Percentiles rank a stretch among this genome's conserved stretches.
phyloP scores from a whole-genome alignment of 2,797 vertebrate genomes.

The Cottoperca gobio region DNA sequence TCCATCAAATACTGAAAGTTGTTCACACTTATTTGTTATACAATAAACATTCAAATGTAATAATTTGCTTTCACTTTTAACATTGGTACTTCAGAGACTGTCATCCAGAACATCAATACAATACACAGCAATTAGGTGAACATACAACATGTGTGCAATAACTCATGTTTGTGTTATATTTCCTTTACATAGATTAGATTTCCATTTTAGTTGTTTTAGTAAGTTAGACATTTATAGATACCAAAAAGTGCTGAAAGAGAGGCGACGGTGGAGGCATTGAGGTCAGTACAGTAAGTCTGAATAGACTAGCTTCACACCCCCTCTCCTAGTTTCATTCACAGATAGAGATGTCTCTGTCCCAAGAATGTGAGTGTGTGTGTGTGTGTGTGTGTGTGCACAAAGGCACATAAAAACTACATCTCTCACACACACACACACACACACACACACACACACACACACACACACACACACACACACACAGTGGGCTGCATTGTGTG shows the following conservation, averaged over 20 bases:
- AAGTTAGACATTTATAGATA: neutral
- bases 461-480: slow-evolving; percentile 25
- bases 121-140: neutral
- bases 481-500: slow-evolving; percentile 71
- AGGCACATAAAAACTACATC: slow-evolving; percentile 35
- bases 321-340: slow-evolving; percentile 54
- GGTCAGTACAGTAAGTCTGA: slow-evolving; percentile 14
- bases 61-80: neutral
- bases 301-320: slow-evolving; percentile 26
- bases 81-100: neutral
- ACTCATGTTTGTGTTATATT: neutral
- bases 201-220: neutral
- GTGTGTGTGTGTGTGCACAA: slow-evolving; percentile 45
- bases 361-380: slow-evolving; percentile 59
- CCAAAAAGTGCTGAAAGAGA: neutral
- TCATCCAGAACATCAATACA: neutral
- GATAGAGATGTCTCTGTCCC: slow-evolving; percentile 67
- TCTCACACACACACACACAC: too few relatives aligned
- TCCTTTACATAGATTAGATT: neutral
- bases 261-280: neutral
- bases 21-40: neutral
- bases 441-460: slow-evolving; percentile 4
- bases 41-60: neutral
- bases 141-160: neutral
- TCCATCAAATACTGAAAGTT: neutral